These are phyloP conservation scores for Rhynchophorus ferrugineus DNA, from an alignment of 1,140 invertebrate species.

Conservation along the genomic window DNA sequence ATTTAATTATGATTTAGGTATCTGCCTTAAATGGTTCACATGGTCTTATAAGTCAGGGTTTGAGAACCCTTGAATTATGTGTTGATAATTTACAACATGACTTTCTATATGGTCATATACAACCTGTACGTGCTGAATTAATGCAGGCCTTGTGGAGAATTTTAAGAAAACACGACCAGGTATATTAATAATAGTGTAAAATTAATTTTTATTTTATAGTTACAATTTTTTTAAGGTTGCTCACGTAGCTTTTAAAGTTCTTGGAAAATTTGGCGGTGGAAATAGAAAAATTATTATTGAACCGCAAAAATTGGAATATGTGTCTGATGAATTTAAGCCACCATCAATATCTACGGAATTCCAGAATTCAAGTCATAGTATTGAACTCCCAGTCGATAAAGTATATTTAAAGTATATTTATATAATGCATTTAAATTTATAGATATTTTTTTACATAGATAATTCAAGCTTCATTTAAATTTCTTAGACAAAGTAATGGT, in stretches of 20 bases:
- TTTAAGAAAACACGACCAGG: conserved; percentile 76
- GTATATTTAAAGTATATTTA: conserved; percentile 40
- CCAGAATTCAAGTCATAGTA: conserved; percentile 71
- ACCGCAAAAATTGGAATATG: conserved; percentile 84
- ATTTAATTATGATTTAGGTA: conserved; percentile 7
- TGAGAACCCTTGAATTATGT: conserved; percentile 92
- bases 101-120: conserved; percentile 97
- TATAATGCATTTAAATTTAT: not conserved
- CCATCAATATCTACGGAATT: conserved; percentile 81
- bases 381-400: conserved; percentile 84
- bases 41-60: conserved; percentile 86
- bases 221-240: conserved; percentile 9
- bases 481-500: conserved; percentile 75
- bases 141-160: conserved; percentile 97
- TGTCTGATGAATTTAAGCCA: conserved; percentile 68
- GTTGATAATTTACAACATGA: conserved; percentile 98
- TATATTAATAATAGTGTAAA: not conserved
- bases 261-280: conserved; percentile 98
- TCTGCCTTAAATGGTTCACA: conserved; percentile 95
- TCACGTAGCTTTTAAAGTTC: conserved; percentile 47
- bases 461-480: conserved; percentile 81
- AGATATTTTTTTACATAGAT: conserved; percentile 40
- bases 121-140: conserved; percentile 91
- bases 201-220: no score
- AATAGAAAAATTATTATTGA: conserved; percentile 98